These are phyloP conservation scores for Agrilus mali DNA, from an alignment of 2,888 invertebrate species.

Conservation along the genomic window DNA sequence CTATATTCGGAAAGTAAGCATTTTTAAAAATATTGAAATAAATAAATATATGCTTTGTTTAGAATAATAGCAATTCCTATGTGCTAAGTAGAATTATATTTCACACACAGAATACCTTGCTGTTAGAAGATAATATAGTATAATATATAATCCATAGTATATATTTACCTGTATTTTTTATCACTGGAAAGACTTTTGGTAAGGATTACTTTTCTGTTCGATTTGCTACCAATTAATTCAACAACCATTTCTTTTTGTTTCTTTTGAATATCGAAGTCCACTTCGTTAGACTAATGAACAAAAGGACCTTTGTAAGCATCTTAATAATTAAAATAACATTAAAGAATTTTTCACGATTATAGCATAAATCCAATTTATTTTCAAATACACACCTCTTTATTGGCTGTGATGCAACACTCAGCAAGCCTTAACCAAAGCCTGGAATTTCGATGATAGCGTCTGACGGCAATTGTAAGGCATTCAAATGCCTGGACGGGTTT, in stretches of 20 bases:
- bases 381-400: constrained; percentile 34
- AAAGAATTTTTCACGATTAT: not conserved
- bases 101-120: too few relatives aligned
- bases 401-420: constrained; percentile 73
- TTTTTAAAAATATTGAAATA: too few relatives aligned
- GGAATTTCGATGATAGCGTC: constrained; percentile 78
- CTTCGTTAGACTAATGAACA: constrained; percentile 42
- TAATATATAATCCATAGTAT: not conserved
- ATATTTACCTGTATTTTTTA: constrained; percentile 37
- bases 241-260: constrained; percentile 46
- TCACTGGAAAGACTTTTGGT: constrained; percentile 41
- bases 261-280: constrained; percentile 45
- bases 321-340: not conserved
- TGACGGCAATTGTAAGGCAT: constrained; percentile 74
- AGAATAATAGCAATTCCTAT: too few relatives aligned
- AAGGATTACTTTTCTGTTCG: constrained; percentile 49
- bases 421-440: constrained; percentile 86
- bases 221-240: constrained; percentile 44
- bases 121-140: too few relatives aligned
- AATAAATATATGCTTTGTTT: too few relatives aligned
- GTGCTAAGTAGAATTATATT: too few relatives aligned
- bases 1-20: too few relatives aligned
- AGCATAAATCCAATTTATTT: not conserved
- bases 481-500: constrained; percentile 80
- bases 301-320: not conserved